Conservation (phyloP, 2,113 vertebrate genomes). For the Egretta garzetta region DNA sequence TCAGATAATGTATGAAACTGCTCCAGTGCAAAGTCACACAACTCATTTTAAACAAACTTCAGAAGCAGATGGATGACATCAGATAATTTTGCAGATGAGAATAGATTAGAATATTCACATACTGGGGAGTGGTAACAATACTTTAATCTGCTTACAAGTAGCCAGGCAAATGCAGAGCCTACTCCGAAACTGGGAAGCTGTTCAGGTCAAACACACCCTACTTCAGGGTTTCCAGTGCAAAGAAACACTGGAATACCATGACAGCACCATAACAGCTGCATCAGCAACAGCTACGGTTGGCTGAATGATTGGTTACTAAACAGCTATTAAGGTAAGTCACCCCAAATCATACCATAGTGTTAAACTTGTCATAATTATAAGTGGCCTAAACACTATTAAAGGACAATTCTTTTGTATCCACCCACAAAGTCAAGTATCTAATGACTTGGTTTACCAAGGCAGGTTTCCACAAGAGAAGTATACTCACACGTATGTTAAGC, state of each 20-base stretch:
- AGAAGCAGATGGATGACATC: background rate
- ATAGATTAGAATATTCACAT: background rate
- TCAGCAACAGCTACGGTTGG: background rate
- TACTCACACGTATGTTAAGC: background rate
- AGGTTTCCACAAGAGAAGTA: background rate
- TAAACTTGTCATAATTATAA: background rate
- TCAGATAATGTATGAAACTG: background rate
- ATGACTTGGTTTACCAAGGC: background rate
- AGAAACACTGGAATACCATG: background rate
- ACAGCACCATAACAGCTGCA: background rate
- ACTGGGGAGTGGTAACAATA: background rate
- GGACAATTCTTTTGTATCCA: background rate
- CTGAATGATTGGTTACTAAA: background rate
- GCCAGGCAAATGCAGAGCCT: background rate
- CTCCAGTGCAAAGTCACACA: background rate
- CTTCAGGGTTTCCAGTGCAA: background rate
- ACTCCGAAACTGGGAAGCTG: background rate
- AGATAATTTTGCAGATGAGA: background rate
- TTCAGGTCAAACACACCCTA: background rate
- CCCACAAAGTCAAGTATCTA: background rate
- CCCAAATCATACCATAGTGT: background rate
- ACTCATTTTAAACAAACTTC: background rate
- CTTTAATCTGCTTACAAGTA: background rate
- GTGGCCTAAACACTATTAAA: background rate
- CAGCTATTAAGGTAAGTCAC: background rate